Percentiles rank a stretch among this genome's conserved stretches.
These are phyloP conservation scores for Epirrita christyi DNA, from an alignment of 2,888 invertebrate species.

Conservation along the genomic window DNA sequence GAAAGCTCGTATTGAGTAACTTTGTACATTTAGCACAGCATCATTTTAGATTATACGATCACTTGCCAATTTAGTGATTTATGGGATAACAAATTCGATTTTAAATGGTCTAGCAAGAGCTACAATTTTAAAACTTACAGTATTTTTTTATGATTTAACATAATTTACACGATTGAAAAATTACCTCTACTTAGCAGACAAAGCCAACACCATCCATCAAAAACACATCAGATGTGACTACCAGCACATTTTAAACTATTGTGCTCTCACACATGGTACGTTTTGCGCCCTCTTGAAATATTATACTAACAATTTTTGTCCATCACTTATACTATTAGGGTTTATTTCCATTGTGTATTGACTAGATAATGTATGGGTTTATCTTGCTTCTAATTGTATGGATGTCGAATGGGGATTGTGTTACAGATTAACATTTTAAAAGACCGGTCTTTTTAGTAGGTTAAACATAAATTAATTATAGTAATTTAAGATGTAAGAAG, in stretches of 20 bases:
- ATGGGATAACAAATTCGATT: no score
- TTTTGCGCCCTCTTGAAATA: conserved; percentile 77
- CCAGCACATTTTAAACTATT: conserved; percentile 68
- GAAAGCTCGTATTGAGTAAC: conserved; percentile 3
- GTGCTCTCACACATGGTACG: conserved; percentile 78
- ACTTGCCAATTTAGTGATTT: no score
- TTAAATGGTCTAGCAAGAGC: no score
- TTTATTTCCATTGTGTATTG: conserved; percentile 73
- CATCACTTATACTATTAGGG: conserved; percentile 50
- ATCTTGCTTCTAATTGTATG: conserved; percentile 76
- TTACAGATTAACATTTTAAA: conserved; percentile 82
- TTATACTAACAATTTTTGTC: conserved; percentile 80
- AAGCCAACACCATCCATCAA: conserved; percentile 62
- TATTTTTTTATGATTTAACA: no score
- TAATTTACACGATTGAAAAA: conserved; percentile 1
- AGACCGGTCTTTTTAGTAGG: conserved; percentile 54
- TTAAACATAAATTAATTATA: conserved; percentile 73
- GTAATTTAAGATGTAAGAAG: conserved; percentile 60
- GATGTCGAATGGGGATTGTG: conserved; percentile 75
- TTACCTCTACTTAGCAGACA: conserved; percentile 13
- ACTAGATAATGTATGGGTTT: conserved; percentile 84
- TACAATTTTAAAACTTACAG: no score
- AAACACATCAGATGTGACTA: conserved; percentile 51
- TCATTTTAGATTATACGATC: no score
- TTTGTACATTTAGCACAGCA: neutral